Evolutionary conservation across 2,797 vertebrate genomes (phyloP).

Genomic region (Choloepus didactylus): DNA sequence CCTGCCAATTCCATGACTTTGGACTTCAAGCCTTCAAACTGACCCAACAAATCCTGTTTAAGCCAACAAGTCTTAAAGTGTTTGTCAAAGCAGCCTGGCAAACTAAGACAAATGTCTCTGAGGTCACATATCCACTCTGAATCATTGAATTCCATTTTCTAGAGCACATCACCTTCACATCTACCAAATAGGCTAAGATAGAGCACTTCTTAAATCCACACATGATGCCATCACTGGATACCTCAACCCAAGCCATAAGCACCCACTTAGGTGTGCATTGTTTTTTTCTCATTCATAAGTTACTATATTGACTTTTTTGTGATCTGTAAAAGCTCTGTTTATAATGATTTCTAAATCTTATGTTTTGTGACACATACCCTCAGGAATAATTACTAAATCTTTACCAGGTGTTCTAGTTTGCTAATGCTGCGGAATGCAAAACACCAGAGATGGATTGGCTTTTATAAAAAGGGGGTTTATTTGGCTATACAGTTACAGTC

Average conservation of each 20-base stretch:
- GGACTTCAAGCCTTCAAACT: too few relatives aligned
- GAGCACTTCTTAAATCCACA: neutral
- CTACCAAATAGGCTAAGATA: neutral
- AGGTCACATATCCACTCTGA: neutral
- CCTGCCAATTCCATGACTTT: too few relatives aligned
- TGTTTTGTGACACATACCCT: neutral
- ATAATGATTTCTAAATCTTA: neutral
- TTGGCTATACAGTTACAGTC: too few relatives aligned
- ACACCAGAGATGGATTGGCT: too few relatives aligned
- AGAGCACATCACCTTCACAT: neutral
- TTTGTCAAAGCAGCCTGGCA: too few relatives aligned
- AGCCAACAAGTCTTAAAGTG: too few relatives aligned
- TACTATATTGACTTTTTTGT: neutral
- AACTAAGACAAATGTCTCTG: neutral
- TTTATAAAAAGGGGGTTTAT: too few relatives aligned
- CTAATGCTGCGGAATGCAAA: too few relatives aligned
- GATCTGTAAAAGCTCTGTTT: neutral
- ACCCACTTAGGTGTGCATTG: neutral
- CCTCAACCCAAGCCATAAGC: neutral
- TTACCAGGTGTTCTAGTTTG: too few relatives aligned
- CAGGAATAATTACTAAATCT: neutral
- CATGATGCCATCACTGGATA: neutral
- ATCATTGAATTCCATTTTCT: neutral
- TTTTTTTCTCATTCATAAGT: neutral
- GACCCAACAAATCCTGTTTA: too few relatives aligned